A percentile compares a stretch with the other conserved stretches of the same genome.
phyloP scores from a whole-genome alignment of 2,797 vertebrate species.

The Pogoniulus pusillus region DNA sequence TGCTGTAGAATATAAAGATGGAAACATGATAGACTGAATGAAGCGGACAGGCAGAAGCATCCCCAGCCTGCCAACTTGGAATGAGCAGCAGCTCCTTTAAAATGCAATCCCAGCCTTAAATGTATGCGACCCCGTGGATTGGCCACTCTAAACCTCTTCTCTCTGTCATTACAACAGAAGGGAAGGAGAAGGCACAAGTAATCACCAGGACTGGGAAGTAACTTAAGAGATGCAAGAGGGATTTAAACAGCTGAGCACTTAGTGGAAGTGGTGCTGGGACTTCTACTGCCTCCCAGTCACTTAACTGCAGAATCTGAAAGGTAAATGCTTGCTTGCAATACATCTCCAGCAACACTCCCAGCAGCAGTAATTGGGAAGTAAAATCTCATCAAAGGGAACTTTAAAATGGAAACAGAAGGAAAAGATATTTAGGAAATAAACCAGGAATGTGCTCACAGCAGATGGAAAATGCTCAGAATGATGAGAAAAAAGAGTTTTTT shows the following conservation, averaged over 20 bases:
- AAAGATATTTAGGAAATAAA: conserved; percentile 59
- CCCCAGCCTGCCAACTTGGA: not conserved
- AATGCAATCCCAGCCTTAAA: not conserved
- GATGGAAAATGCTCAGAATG: conserved; percentile 46
- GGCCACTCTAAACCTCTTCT: not conserved
- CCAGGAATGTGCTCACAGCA: conserved; percentile 23
- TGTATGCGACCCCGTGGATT: not conserved
- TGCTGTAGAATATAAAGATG: not conserved
- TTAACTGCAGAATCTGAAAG: not conserved
- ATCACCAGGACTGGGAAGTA: not conserved
- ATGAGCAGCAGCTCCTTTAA: not conserved
- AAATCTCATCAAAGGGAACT: conserved; percentile 27
- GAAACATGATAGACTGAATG: not conserved
- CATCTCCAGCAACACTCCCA: not conserved
- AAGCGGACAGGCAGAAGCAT: not conserved
- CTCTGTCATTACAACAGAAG: not conserved
- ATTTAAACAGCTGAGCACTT: not conserved
- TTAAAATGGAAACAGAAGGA: conserved; percentile 50
- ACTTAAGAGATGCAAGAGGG: not conserved
- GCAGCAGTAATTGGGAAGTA: not conserved
- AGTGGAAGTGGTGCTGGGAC: not conserved
- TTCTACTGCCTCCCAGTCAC: not conserved
- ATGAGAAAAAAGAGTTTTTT: not conserved
- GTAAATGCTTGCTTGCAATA: not conserved
- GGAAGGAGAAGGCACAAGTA: not conserved